These are phyloP conservation scores for Andrena fulva DNA, from an alignment of 2,888 invertebrate species.

Conservation along the genomic window DNA sequence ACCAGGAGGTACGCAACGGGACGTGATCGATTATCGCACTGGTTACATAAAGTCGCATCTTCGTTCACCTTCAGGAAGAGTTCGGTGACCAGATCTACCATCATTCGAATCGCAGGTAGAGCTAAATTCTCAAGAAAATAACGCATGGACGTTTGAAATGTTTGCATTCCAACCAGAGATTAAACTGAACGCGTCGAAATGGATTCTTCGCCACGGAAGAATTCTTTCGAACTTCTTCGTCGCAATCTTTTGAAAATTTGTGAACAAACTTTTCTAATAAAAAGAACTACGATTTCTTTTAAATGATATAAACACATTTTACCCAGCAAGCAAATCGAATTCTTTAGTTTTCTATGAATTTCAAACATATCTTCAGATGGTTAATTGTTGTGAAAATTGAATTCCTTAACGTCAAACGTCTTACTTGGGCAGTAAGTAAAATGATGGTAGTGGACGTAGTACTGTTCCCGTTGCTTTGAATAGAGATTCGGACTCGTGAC, in stretches of 20 bases:
- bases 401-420: background rate
- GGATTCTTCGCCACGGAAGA: background rate
- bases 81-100: constrained; percentile 89
- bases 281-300: background rate
- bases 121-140: constrained; percentile 12
- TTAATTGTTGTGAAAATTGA: constrained; percentile 16
- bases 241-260: background rate
- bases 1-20: constrained; percentile 86
- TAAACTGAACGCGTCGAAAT: background rate
- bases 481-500: background rate
- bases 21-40: constrained; percentile 92
- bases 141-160: constrained; percentile 9
- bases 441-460: background rate
- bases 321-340: constrained; percentile 4
- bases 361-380: constrained; percentile 17
- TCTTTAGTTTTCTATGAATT: background rate
- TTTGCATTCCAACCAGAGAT: background rate
- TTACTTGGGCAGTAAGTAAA: background rate
- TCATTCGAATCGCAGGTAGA: constrained; percentile 22
- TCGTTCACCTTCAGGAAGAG: constrained; percentile 96
- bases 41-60: constrained; percentile 96
- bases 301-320: background rate
- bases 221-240: background rate
- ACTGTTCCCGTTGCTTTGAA: background rate
- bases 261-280: background rate